Base-by-base conservation (phyloP, 2,888 invertebrate genomes). In the Mesoligia furuncula region DNA sequence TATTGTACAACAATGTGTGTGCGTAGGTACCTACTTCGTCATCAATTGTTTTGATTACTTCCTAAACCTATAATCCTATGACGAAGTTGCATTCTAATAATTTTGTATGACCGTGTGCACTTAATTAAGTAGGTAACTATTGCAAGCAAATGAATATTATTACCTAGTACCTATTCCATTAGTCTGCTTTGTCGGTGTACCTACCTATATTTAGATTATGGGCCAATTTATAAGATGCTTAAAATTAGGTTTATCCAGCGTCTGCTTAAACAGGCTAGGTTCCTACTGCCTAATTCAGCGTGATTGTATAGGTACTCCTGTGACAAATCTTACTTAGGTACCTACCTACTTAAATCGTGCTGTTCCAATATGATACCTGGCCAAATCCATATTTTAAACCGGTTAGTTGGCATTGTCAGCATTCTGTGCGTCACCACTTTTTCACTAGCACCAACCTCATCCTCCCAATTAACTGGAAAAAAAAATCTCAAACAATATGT, bases 21-120 rank as follows among this genome's bases (percentile, higher is more conserved):
- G 61, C 66, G 59, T 74, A 51, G 4, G 9, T 61, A 69, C 39
- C 7, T 39, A 39, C 39, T n/a, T 72, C 67, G 69, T 75, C 81
- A 72, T 73, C 68, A 69, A 48, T 75, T 79, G 68, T 83, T 78
- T 78, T 81, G 75, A 85, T 83, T 83, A 75, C 74, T 62, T 45
- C 36, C 27, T 51, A 57, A 20, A 20, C 2, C 7, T 51, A 15
- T 48, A 51, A 51, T 71, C 1, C 62, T 73, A 73, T 72, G 62
- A 36, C n/a, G 57, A 73, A 67, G 74, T 45, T 54, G 66, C 68
- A 79, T 72, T 79, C 11, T 79, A 42, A 51, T 62, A 7, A 15
- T 51, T 68, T 59, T 27, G 4, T 17, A 59, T 51, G 78, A 65
- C 48, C 42, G 20, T 57, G 54, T 27, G 36, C 15, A 15, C 31